phyloP scores from a whole-genome alignment of 2,888 invertebrate species.

The Ectemnius lituratus region DNA sequence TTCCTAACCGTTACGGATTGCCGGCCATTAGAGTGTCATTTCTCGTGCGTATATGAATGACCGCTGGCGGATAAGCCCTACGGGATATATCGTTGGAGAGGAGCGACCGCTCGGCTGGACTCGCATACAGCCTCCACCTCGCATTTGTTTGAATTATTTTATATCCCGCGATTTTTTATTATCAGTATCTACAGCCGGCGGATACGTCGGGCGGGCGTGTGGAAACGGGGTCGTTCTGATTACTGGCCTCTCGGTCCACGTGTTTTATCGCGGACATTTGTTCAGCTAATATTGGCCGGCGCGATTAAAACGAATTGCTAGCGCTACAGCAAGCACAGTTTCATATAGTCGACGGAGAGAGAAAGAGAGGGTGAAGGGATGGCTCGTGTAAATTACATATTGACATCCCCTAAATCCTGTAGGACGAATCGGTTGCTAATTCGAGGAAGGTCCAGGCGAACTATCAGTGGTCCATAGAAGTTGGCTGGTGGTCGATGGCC shows the following conservation, averaged over 20 bases:
- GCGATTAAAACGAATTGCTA: neutral
- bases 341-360: neutral
- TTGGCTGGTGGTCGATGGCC: conserved; percentile 6
- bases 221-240: conserved; percentile 34
- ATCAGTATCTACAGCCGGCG: conserved; percentile 67
- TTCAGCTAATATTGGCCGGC: neutral
- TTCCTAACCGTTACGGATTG: conserved; percentile 76
- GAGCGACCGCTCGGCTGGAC: conserved; percentile 42
- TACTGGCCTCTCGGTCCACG: conserved; percentile 12
- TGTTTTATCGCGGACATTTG: neutral
- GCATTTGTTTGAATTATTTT: conserved; percentile 78
- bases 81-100: conserved; percentile 69
- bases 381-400: no score
- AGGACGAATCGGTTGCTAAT: no score
- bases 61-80: conserved; percentile 75
- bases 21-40: conserved; percentile 69
- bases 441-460: no score
- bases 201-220: conserved; percentile 22
- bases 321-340: neutral
- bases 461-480: conserved; percentile 1
- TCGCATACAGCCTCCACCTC: conserved; percentile 29
- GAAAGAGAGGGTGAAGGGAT: neutral
- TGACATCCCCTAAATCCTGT: no score
- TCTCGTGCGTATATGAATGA: conserved; percentile 74
- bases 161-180: conserved; percentile 77